phyloP scores from a whole-genome alignment of 2,113 vertebrate genomes.

The Mesitornis unicolor region DNA sequence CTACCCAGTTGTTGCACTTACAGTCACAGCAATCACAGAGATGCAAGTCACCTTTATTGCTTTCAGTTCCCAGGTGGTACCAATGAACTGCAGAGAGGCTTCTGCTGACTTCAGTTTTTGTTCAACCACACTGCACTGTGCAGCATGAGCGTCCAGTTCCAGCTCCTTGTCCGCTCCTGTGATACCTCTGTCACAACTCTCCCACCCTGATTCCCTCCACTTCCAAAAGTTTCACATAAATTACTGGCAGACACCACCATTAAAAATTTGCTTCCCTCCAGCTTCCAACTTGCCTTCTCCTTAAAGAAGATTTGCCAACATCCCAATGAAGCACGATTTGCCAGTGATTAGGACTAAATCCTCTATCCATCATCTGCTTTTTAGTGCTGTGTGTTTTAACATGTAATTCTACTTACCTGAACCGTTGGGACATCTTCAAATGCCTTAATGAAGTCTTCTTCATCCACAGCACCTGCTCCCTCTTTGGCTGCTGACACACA shows the following conservation, averaged over 20 bases:
- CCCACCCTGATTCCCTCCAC: background rate
- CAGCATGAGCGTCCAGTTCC: background rate
- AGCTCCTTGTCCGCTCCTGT: background rate
- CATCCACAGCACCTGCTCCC: conserved; percentile 93
- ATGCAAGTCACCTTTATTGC: background rate
- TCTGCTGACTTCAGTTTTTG: background rate
- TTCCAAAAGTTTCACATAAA: background rate
- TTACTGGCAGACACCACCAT: background rate
- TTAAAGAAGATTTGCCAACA: background rate
- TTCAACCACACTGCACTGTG: background rate
- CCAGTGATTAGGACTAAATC: background rate
- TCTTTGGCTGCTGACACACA: conserved; percentile 83
- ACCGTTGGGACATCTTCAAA: conserved; percentile 92
- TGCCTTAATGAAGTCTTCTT: conserved; percentile 95
- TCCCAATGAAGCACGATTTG: background rate
- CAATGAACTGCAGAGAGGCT: background rate
- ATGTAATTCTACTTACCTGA: conserved; percentile 76
- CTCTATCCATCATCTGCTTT: background rate
- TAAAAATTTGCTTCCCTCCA: background rate
- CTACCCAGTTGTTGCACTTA: background rate
- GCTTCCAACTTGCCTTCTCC: background rate
- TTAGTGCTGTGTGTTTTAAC: background rate
- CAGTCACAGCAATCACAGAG: background rate
- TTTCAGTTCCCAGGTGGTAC: background rate
- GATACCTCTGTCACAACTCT: background rate